These are phyloP conservation scores for Betta splendens DNA, from an alignment of 2,797 vertebrate genomes.

Conservation along the genomic window DNA sequence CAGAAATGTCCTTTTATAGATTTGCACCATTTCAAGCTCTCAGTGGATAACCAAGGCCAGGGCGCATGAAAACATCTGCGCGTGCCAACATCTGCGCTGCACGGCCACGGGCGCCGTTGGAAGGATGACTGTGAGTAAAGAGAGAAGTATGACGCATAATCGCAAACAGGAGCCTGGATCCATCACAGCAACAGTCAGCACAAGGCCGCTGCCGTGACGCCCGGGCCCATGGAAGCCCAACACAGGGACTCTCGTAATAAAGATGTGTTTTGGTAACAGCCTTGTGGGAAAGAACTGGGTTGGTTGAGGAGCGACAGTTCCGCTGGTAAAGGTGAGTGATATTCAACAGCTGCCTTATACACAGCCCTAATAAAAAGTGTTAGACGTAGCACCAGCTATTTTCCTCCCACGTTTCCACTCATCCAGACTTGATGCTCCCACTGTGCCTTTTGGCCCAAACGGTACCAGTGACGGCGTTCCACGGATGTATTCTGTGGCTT, in stretches of 20 bases:
- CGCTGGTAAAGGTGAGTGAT: constrained; percentile 55
- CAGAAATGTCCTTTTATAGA: not conserved
- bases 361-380: constrained; percentile 73
- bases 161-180: constrained; percentile 39
- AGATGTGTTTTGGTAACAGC: constrained; percentile 46
- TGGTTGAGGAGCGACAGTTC: constrained; percentile 37
- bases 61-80: constrained; percentile 17
- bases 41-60: not conserved
- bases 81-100: constrained; percentile 16
- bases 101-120: constrained; percentile 16
- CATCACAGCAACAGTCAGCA: constrained; percentile 13
- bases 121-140: constrained; percentile 16
- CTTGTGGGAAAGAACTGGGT: constrained; percentile 41
- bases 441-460: constrained; percentile 68
- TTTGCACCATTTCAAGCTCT: constrained; percentile 15
- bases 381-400: constrained; percentile 72
- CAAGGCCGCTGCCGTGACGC: constrained; percentile 18
- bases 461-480: constrained; percentile 46
- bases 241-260: constrained; percentile 37
- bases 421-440: constrained; percentile 57
- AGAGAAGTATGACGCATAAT: constrained; percentile 30
- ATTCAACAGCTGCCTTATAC: constrained; percentile 72
- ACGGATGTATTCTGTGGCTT: constrained; percentile 40
- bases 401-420: constrained; percentile 65
- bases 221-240: constrained; percentile 12